phyloP scores from a whole-genome alignment of 2,888 invertebrate genomes.

The Lagria hirta region DNA sequence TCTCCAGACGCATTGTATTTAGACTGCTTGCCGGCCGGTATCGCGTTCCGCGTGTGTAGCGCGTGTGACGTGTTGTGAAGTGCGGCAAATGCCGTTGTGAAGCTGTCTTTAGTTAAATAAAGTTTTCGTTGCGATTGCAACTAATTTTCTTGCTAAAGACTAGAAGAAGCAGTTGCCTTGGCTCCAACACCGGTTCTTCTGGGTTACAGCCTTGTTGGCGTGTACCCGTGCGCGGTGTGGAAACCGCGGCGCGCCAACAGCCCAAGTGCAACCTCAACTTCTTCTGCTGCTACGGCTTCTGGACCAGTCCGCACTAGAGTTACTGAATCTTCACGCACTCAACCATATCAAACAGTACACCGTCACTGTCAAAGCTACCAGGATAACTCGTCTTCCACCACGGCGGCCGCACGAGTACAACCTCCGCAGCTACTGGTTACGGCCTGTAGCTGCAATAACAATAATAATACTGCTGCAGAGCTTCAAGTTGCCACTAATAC shows the following conservation, averaged over 20 bases:
- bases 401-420: constrained; percentile 42
- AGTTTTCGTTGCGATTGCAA: constrained; percentile 20
- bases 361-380: constrained; percentile 25
- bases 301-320: constrained; percentile 31
- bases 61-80: constrained; percentile 37
- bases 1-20: constrained; percentile 41
- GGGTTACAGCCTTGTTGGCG: constrained; percentile 60
- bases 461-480: constrained; percentile 21
- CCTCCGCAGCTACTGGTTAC: constrained; percentile 45
- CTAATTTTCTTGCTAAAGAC: constrained; percentile 36
- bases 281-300: no score
- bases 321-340: constrained; percentile 26
- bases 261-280: constrained; percentile 26
- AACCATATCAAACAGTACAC: constrained; percentile 32
- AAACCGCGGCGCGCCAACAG: constrained; percentile 47
- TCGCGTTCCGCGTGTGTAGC: constrained; percentile 32
- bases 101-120: constrained; percentile 4
- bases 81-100: constrained; percentile 31
- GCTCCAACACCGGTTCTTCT: constrained; percentile 54
- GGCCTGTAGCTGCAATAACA: constrained; percentile 46
- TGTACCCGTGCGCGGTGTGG: constrained; percentile 60
- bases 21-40: constrained; percentile 31
- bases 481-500: constrained; percentile 38
- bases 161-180: constrained; percentile 51
- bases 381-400: constrained; percentile 29